Base-by-base conservation (phyloP, 2,888 invertebrate genomes). In the Drosophila kuntzei region DNA sequence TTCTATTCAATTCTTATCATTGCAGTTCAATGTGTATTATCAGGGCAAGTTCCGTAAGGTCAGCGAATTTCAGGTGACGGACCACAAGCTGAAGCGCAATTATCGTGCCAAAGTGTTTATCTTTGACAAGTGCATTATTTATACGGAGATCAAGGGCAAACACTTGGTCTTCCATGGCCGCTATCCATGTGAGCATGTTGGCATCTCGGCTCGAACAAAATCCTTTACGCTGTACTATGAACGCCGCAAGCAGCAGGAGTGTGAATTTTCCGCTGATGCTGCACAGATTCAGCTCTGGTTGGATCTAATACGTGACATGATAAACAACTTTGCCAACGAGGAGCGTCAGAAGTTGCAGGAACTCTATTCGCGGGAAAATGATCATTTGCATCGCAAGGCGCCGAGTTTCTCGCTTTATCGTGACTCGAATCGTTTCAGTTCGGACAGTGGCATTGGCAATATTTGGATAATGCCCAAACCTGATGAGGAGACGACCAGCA, bases 31-130 rank as follows among this genome's bases (percentile, higher is more conserved):
- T 68, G 90, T 91, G 16, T 89, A 90, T 36, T 90, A 91, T 51
- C 92, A 92, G 78, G 92, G 92, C 34, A 91, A 90, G 71, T 92
- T 92, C 63, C 90, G 90, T 2, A 92, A 92, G 82, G 91, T 90
- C 12, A 90, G 87, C 70, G 91, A 92, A 60, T 92, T 92, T 39
- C 81, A 89, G 43, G 89, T 91, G 3, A 70, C 76, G 63, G 92
- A 92, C 76, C 85, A 90, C 44, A 90, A 83, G 16, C 70, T 87
- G 0, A 90, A 90, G 51, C 90, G 92, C 2, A 87, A 71, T 50
- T 92, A 92, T 71, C 88, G 90, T 12, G 89, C 89, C 37, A 92
- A 92, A 59, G 90, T 91, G 0, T 92, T 92, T 60, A 90, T 92
- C 32, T 92, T 92, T 58, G 92, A 92, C 64, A 92, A 92, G 71